Percentiles rank a stretch among this genome's conserved stretches.
phyloP scores from a whole-genome alignment of 1,140 invertebrate species.

The Cyrtorhinus lividipennis region DNA sequence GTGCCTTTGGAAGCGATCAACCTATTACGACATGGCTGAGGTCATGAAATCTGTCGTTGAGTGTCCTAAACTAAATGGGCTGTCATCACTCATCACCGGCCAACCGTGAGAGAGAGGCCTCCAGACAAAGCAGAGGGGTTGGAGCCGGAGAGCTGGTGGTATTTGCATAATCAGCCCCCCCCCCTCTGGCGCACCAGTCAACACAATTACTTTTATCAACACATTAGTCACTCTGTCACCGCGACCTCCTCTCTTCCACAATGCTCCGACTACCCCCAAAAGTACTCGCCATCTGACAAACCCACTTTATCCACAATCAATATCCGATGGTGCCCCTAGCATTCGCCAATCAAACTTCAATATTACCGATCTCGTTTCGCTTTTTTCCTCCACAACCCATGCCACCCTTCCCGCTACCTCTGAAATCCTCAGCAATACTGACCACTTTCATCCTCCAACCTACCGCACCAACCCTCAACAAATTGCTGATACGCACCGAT shows the following conservation, averaged over 20 bases:
- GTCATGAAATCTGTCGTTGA: too few relatives aligned
- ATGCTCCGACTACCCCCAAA: too few relatives aligned
- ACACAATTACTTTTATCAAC: slow-evolving; percentile 10
- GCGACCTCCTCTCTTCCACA: background rate
- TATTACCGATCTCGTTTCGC: background rate
- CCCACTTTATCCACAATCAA: slow-evolving; percentile 2
- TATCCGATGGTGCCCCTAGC: background rate
- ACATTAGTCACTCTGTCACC: slow-evolving; percentile 8
- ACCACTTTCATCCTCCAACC: too few relatives aligned
- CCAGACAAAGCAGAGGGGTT: background rate
- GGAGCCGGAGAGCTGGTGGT: background rate
- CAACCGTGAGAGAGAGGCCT: background rate
- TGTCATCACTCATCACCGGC: background rate
- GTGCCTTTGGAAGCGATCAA: too few relatives aligned
- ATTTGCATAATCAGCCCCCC: slow-evolving; percentile 3
- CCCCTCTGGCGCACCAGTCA: background rate
- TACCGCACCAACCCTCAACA: too few relatives aligned
- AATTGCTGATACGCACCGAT: too few relatives aligned
- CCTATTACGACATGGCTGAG: too few relatives aligned
- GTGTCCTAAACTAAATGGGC: background rate
- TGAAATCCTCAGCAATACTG: too few relatives aligned
- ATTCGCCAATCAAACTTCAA: background rate
- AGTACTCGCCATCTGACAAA: slow-evolving; percentile 2
- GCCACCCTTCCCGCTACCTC: too few relatives aligned
- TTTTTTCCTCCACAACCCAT: too few relatives aligned